Evolutionary conservation across 2,113 vertebrate species (phyloP), one percentile per base, ranked within the genome.

Genomic region (Paradoxurus hermaphroditus): DNA sequence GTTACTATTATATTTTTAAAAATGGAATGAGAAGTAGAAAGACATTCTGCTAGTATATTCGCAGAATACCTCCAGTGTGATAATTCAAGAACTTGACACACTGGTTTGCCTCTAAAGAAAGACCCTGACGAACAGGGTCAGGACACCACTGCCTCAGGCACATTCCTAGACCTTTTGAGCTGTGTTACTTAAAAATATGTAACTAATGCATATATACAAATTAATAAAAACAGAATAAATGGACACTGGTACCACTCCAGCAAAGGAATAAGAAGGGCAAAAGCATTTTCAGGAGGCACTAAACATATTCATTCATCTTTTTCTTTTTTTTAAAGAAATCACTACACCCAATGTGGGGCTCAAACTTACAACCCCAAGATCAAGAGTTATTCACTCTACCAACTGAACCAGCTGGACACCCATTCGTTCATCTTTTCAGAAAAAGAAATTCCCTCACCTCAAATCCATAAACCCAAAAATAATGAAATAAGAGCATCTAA

Each of bases 401-500:
- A 25, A 73, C 72, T 15, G 25, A 44, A 23, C 7, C 25, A 29
- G 72, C 39, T 39, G 15, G 72, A 6, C 13, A 44, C 39, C 39
- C 72, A 41, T 27, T 23, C 36, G 13, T 72, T 73, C 72, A 44
- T 73, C 29, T 53, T 85, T 70, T 59, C 86, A 89, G 67, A 72
- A 91, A 92, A 51, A 65, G 59, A 8, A 29, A 92, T 44, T 41
- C 10, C 11, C 27, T 56, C 39, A 84, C 0, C 53, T 1, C 11
- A 82, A 68, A 70, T 68, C 78, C 19, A 67, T 73, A 83, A 83
- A 78, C 15, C 29, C 25, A 82, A 75, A 7, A 27, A 95, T 73
- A 86, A 94, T 89, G 29, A 94, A 81, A 92, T 77, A 89, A 95
- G 51, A 95, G 15, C 9, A 95, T 72, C 15, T 39, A 88, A 78